Base-by-base conservation (phyloP, 1,140 invertebrate species). In the Drosophila elegans region DNA sequence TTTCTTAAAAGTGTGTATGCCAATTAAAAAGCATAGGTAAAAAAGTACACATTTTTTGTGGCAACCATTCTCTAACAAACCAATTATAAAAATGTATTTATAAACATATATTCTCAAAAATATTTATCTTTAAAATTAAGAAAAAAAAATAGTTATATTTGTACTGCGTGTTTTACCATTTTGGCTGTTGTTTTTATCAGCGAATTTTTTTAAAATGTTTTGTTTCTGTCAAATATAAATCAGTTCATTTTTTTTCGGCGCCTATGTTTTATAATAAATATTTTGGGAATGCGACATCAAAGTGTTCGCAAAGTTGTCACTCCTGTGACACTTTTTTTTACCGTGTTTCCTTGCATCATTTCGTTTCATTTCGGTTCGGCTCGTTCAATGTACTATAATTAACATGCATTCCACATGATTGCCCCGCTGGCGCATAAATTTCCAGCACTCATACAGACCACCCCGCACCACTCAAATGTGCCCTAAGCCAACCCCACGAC, bases 361-460 rank as follows among this genome's bases (percentile, higher is more conserved):
- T 71, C 29, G 53, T 52, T 88, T 53, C 52, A 72, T 51, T 74
- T 79, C 39, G 76, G 44, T 66, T 76, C 25, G 32, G 36, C 29
- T 75, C 62, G 62, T 42, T 46, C 67, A 44, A 53, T 56, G 46
- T 80, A 71, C 82, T 66, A 78, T 90, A 89, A 89, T 89, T 89
- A 89, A 89, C 84, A 89, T 89, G 84, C 84, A 84, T 89, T 89
- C 77, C 84, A 89, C 84, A 89, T 89, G 85, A 89, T 84, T 89
- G 80, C 80, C 61, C 77, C 74, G 59, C 68, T 64, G 66, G 73
- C 80, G 72, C 77, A 88, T 89, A 80, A 88, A 84, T 88, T 80
- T 89, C 55, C 45, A 62, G 48, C 76, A 79, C 66, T 75, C 69
- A 75, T 45, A 56, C 46, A 38, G 41, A 12, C 2, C 10, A 38